These are phyloP conservation scores for Galerucella calmariensis DNA, from an alignment of 2,888 invertebrate species.

Conservation along the genomic window DNA sequence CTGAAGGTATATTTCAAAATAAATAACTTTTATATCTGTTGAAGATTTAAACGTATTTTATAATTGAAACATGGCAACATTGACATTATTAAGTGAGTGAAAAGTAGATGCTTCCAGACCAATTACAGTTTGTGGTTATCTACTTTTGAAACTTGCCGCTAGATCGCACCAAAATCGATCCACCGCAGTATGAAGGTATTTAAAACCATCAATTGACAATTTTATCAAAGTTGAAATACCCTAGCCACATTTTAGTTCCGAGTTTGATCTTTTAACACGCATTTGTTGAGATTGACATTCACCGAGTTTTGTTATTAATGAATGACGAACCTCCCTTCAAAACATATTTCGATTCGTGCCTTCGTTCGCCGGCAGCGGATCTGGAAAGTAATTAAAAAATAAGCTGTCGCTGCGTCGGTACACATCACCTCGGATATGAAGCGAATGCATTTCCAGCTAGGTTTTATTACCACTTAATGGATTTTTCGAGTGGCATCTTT, in stretches of 20 bases:
- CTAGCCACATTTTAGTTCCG: background rate
- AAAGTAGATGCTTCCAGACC: too few relatives aligned
- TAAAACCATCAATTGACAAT: background rate
- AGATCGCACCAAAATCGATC: too few relatives aligned
- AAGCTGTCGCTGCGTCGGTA: slow-evolving; percentile 29
- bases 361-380: slow-evolving; percentile 32
- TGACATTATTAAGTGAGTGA: too few relatives aligned
- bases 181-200: background rate
- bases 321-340: slow-evolving; percentile 19
- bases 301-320: slow-evolving; percentile 17
- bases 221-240: slow-evolving; percentile 4
- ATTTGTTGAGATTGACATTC: slow-evolving; percentile 17
- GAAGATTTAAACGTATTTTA: too few relatives aligned
- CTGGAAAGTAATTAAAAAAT: slow-evolving; percentile 42
- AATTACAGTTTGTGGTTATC: too few relatives aligned
- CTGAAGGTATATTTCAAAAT: background rate
- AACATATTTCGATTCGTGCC: slow-evolving; percentile 36
- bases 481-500: slow-evolving; percentile 35
- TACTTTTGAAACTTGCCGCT: too few relatives aligned
- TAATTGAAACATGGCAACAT: too few relatives aligned
- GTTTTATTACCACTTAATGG: slow-evolving; percentile 36
- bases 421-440: slow-evolving; percentile 15
- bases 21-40: too few relatives aligned
- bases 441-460: slow-evolving; percentile 16
- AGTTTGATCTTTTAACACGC: slow-evolving; percentile 1